Conservation (phyloP, 2,797 vertebrate genomes). For the Borostomias antarcticus region DNA sequence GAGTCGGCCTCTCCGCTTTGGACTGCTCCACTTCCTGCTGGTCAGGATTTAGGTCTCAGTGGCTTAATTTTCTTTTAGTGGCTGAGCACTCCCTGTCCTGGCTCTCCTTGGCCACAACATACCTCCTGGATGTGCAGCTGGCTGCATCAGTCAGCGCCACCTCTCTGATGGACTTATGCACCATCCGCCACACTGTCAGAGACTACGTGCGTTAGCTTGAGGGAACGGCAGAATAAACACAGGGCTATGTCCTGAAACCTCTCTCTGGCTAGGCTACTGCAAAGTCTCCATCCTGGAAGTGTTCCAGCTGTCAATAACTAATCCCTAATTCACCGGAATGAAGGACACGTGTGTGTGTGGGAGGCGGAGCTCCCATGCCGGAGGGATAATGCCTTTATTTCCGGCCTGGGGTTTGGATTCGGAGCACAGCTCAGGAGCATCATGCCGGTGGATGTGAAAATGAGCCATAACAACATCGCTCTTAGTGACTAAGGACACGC, state of each 20-base stretch:
- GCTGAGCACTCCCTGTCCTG: slow-evolving; percentile 18
- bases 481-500: neutral
- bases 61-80: too few relatives aligned
- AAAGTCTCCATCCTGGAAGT: slow-evolving; percentile 38
- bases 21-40: slow-evolving; percentile 72
- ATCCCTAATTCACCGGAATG: slow-evolving; percentile 43
- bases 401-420: slow-evolving; percentile 7
- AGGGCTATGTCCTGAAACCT: slow-evolving; percentile 21
- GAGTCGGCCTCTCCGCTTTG: slow-evolving; percentile 47
- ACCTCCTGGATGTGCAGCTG: neutral
- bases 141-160: slow-evolving; percentile 13
- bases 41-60: slow-evolving; percentile 65
- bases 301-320: slow-evolving; percentile 43
- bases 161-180: slow-evolving; percentile 15
- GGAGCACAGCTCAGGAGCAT: slow-evolving; percentile 19
- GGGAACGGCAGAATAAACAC: slow-evolving; percentile 15
- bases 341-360: slow-evolving; percentile 27
- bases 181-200: slow-evolving; percentile 13
- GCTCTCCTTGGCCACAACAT: slow-evolving; percentile 30
- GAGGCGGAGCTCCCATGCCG: slow-evolving; percentile 42
- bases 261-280: slow-evolving; percentile 27
- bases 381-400: slow-evolving; percentile 36
- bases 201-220: neutral
- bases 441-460: slow-evolving; percentile 22
- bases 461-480: neutral